Evolutionary conservation across 2,797 vertebrate species (phyloP), one percentile per base, ranked within the genome.

Genomic region (Netta rufina): DNA sequence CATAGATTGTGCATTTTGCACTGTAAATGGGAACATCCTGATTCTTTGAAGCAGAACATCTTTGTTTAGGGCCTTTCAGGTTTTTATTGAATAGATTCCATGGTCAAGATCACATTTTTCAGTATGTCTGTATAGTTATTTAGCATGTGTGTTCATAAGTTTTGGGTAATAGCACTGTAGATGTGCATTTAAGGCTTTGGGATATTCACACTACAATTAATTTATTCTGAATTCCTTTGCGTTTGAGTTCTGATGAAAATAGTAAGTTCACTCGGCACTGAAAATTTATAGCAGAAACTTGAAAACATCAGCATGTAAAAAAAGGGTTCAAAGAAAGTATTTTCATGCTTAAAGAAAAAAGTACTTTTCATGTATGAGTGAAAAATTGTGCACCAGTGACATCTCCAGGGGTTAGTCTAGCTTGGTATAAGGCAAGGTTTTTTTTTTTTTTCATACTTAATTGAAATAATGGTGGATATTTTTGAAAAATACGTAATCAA

Each of bases 401-500:
- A 83, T 24, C 36, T 84, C 87, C 64, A 73, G 93, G 83, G 69
- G 79, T 69, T 76, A 51, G 38, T 88, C 81, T 94, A 81, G 25
- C 62, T 96, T 89, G 8, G 5, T 70, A 22, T 86, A 49, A 69
- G 65, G 80, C 56, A 73, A 45, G 20, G 6, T 6, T 49, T 49
- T 22, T 12, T 39, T 38, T 92, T 67, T 70, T 56, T 77, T 22
- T 53, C 62, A 76, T 91, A 58, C 62, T 61, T 90, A 41, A 84
- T 80, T 84, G 71, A 82, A 96, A 90, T 78, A 38, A 19, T 83
- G 54, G 86, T 96, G 89, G 27, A 28, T 79, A 38, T 80, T 94
- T 96, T 33, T 53, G 25, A 89, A 94, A 32, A 86, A 93, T 77
- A 60, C 89, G 14, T 82, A 96, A 71, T 80, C 36, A 89, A 84